Base-by-base conservation (phyloP, 2,797 vertebrate species). In the Clarias laeviceps region DNA sequence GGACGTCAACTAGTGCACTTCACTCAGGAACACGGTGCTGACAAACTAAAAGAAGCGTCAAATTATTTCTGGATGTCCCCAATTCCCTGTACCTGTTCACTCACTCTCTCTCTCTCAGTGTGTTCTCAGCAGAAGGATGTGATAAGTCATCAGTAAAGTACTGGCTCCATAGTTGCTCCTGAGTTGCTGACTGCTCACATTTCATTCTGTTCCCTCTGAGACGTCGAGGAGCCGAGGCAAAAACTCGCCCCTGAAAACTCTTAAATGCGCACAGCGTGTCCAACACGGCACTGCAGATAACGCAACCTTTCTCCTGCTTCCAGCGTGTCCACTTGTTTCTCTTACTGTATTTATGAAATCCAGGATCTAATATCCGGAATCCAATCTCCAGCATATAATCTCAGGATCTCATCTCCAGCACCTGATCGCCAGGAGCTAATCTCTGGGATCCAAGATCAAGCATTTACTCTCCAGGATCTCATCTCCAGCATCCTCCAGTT, bases 171-270 rank as follows among this genome's bases (percentile, higher is more conserved):
- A 87, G 82, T 72, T 65, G 74, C 24, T 83, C 83, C 87, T 29
- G 80, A 92, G 83, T 82, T 90, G 92, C 92, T 93, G 91, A 94
- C 89, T 92, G 82, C 45, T 85, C 64, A 54, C 88, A 88, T 85
- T 86, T 50, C 70, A 86, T 89, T 78, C 86, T 86, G 84, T 86
- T 85, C 74, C 64, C 65, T 87, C 87, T 80, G 81, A 84, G 87
- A 88, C 84, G 14, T 82, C 77, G 87, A 91, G 90, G 69, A 85
- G 90, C 90, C 91, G 90, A 91, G 80, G 61, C 88, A 27, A 73
- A 82, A 69, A 32, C 87, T 84, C 68, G 79, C 59, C 77, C 90
- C 12, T n/a, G 32, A 87, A 80, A 87, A 80, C 70, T 81, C 72
- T 37, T 80, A 83, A 86, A 85, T 45, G 65, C 37, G 56, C 27